Conservation (phyloP, 2,797 vertebrate species). For the Gephyroberyx darwinii region DNA sequence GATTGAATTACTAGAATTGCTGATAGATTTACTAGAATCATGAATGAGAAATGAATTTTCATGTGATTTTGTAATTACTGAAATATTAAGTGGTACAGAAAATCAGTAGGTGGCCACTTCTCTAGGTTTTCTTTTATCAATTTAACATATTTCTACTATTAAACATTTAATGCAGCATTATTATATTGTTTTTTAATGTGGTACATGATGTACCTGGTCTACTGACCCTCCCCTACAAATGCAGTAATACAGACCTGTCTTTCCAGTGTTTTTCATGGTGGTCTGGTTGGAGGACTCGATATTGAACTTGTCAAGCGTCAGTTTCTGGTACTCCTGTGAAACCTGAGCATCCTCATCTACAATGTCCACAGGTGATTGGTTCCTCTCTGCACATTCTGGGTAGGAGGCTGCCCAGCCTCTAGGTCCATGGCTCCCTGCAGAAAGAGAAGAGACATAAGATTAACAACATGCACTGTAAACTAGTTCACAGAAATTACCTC, state of each 20-base stretch:
- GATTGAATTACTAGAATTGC: slow-evolving; percentile 13
- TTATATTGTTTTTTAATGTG: background rate
- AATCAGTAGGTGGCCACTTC: too few species aligned
- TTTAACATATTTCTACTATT: too few species aligned
- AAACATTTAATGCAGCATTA: too few species aligned
- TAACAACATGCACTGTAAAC: slow-evolving; percentile 22
- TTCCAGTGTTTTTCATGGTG: slow-evolving; percentile 99
- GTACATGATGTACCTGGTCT: too few species aligned
- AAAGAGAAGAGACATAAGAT: slow-evolving; percentile 48
- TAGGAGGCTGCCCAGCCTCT: slow-evolving; percentile 89
- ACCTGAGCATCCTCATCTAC: slow-evolving; percentile 84
- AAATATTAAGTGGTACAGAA: background rate
- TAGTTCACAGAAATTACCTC: slow-evolving; percentile 23
- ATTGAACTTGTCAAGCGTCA: slow-evolving; percentile 91
- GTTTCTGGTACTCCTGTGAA: slow-evolving; percentile 90
- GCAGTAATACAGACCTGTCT: slow-evolving; percentile 86
- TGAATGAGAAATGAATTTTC: background rate
- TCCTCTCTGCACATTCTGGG: slow-evolving; percentile 88
- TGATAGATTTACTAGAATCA: slow-evolving; percentile 14
- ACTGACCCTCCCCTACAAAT: too few species aligned
- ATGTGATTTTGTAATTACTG: background rate
- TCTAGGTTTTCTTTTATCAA: too few species aligned
- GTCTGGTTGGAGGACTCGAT: slow-evolving; percentile 96
- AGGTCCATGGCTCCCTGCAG: slow-evolving; percentile 90
- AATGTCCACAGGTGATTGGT: slow-evolving; percentile 97